Percentiles rank a stretch among this genome's conserved stretches.
phyloP scores from a whole-genome alignment of 2,888 invertebrate genomes.

The Panzeria rudis region DNA sequence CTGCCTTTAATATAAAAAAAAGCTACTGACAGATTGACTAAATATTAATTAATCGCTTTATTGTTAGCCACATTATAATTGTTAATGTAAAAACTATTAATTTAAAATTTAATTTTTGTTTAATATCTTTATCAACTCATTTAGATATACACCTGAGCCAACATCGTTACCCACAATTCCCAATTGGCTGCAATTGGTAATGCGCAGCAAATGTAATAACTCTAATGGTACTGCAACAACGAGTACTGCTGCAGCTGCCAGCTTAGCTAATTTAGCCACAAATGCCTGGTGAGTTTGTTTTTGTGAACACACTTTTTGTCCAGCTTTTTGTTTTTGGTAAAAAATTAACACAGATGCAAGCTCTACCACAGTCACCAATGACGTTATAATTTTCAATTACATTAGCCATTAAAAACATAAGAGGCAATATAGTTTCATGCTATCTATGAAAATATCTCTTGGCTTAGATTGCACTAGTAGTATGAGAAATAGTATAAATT shows the following conservation, averaged over 20 bases:
- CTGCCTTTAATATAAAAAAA: not conserved
- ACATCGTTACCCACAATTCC: constrained; percentile 79
- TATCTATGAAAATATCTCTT: constrained; percentile 34
- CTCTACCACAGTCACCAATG: not conserved
- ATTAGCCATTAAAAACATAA: constrained; percentile 51
- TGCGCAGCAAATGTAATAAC: constrained; percentile 81
- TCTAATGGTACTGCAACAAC: constrained; percentile 66
- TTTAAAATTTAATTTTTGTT: constrained; percentile 15
- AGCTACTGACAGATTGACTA: constrained; percentile 2
- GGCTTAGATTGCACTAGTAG: constrained; percentile 8
- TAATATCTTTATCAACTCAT: constrained; percentile 35
- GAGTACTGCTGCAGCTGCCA: constrained; percentile 65
- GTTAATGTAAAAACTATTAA: not conserved
- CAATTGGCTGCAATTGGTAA: constrained; percentile 83
- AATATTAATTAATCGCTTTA: constrained; percentile 27
- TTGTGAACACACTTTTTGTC: not conserved
- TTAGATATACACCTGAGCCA: constrained; percentile 82
- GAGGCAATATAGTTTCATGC: constrained; percentile 15
- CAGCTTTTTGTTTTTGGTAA: not conserved
- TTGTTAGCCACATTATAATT: not conserved
- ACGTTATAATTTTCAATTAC: constrained; percentile 60
- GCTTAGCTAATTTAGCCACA: constrained; percentile 66
- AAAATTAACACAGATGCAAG: constrained; percentile 18
- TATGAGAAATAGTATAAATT: constrained; percentile 6
- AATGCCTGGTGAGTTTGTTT: constrained; percentile 64